Base-by-base conservation (phyloP, 2,888 invertebrate genomes). In the Drepanosiphum platanoidis region DNA sequence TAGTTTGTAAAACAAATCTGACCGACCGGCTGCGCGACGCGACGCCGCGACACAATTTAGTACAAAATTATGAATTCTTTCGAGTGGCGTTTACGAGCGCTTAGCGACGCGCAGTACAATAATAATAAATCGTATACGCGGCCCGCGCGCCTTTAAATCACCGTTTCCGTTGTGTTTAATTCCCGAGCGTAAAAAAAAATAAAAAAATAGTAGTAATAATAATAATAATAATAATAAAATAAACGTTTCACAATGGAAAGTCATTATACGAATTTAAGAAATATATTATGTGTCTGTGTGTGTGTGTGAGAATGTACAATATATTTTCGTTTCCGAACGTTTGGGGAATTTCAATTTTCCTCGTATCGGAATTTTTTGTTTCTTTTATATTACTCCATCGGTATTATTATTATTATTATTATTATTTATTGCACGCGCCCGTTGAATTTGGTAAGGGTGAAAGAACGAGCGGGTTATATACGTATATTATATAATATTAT, bases 161-260 rank as follows among this genome's bases (percentile, higher is more conserved):
- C 70, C 70, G 52, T 71, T 81, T 81, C 36, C 30, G 70, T 80
- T 80, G 80, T 52, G 27, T 70, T 80, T 80, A 80, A 80, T 80
- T 70, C 46, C 34, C 27, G 36, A 68, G 52, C 34, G 80, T 78
- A 42, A 70, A 80, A 52, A 52, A 79, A 22, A 32, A n/a, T n/a
- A n/a, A n/a, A n/a, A n/a, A n/a, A n/a, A n/a, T n/a, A n/a, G n/a
- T n/a, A n/a, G n/a, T 27, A 61, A 46, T 9, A 46, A 64, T 7
- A 68, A 46, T 30, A 22, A 2, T 42, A 78, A 27, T 22, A 27
- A 42, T 27, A 61, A 27, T 2, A 66, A 32, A 66, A 30, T 32
- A 52, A 32, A 18, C 34, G 8, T 9, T 34, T 46, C 34, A 68
- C 66, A 79, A 80, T 80, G 27, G 68, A 9, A 34, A 52, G 30